Evolutionary conservation across 2,888 invertebrate species (phyloP), one percentile per base, ranked within the genome.

Genomic region (Girardia tigrina): DNA sequence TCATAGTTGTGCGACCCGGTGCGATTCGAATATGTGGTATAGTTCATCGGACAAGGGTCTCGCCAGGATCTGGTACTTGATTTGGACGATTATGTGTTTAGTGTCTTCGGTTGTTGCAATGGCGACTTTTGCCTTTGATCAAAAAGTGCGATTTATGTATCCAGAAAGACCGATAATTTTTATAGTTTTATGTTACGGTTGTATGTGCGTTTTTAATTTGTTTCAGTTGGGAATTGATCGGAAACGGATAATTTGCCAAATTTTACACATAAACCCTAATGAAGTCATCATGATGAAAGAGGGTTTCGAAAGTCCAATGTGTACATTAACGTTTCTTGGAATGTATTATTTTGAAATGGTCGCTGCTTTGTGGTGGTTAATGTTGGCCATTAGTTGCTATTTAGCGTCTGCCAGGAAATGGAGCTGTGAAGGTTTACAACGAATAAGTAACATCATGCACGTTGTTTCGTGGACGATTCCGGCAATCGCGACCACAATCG

Each of bases 301-400:
- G 82, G 89, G 86, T 42, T 83, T 82, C 78, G 86, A 87, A 78
- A 86, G 85, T 78, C 84, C 86, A 1, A 87, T 89, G 20, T 91
- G 91, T 82, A 88, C 90, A 76, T 88, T 90, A 0, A 82, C 84
- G 20, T 91, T 90, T 85, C 87, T 90, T 16, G 85, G 89, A 0
- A 88, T 89, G 14, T 90, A 90, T 81, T 91, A 90, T 85, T 88
- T 91, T 81, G 89, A 90, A 29, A 85, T 91, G 81, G 90, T 90
- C 73, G 89, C 90, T 77, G 88, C 89, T 80, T 88, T 90, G n/a
- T 85, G 85, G 85, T 91, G 85, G 85, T 84, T 85, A 29, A 81
- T 85, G 70, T 79, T 85, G 26, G 84, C 85, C 28, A 77, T 85
- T 26, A 83, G 85, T 1, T 85, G 85, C 84, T 85, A 82, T 79